Base-by-base conservation (phyloP, 2,113 vertebrate genomes). In the Elephas maximus region DNA sequence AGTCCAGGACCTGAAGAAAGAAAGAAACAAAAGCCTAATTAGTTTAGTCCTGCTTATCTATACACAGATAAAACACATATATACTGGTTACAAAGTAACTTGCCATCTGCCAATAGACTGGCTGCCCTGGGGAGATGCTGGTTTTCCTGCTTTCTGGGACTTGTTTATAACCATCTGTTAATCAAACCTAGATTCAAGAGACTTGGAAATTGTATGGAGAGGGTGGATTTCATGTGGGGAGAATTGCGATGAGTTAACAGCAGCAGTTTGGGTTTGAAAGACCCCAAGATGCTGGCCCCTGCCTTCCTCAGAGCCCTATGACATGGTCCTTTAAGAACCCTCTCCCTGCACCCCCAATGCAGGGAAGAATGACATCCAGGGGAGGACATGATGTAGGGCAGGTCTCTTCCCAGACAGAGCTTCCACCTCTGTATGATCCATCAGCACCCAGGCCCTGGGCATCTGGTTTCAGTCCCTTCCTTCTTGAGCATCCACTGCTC, bases 31-130 rank as follows among this genome's bases (percentile, higher is more conserved):
- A 79, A 41, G 80, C 81, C 89, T 98, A 97, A 98, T 98, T 97
- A 94, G 77, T 95, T 98, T 95, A 89, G 91, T 93, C 96, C 88
- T 96, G 89, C 97, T 94, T 92, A 98, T 91, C 97, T 96, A 88
- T 57, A 76, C 63, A 18, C 63, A 92, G 74, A 97, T 90, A 37
- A 69, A 79, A 33, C 85, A 63, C 33, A 91, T 37, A 97, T 95
- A 71, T 95, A 84, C 89, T 94, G 33, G 86, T 95, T 96, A 96
- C 92, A 89, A 79, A 96, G 48, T 71, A 78, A 76, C 48, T 88
- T 93, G 8, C 1, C 1, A 5, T 82, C 92, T 86, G 94, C 21
- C 86, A 15, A 48, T 83, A 21, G 1, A 89, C 63, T 24, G 62
- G 84, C 84, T 67, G 51, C 89, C 91, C 53, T 23, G 9, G 77